Base-by-base conservation (phyloP, 2,113 vertebrate genomes). In the Mesitornis unicolor region DNA sequence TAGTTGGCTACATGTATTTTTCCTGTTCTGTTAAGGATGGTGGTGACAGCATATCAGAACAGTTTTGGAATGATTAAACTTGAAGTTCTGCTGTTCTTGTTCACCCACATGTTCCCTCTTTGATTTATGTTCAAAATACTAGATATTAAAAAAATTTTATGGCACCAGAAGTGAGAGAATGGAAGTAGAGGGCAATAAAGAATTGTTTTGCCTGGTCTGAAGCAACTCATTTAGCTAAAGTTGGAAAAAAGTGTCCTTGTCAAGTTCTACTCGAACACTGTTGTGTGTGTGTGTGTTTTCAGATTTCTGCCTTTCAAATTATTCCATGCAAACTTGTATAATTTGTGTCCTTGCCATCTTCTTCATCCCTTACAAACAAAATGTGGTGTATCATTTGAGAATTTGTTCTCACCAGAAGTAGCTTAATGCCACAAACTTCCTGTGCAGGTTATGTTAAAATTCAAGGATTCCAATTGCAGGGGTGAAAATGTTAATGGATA, bases 201-300 rank as follows among this genome's bases (percentile, higher is more conserved):
- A 50, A 57, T 59, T 64, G 4, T 11, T 84, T 71, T 35, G 35
- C 17, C 50, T 54, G 11, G 14, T 74, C 80, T 92, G 51, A 73
- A 88, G 68, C 22, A 56, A 48, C 42, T 87, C 26, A 19, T 68
- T 71, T 33, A 11, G 35, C 74, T 68, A 33, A 69, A 68, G 31
- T 6, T 73, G 42, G 48, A 59, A 61, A 36, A 40, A 67, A 50
- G 22, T 2, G 26, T 57, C 86, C 18, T 59, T 67, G 22, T 78
- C 33, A 59, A 63, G 26, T 7, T 84, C 33, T 38, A 17, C 3
- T 26, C 45, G n/a, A 74, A 16, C 10, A 3, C 24, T 17, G 4
- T 5, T 51, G 16, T 51, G 33, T n/a, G n/a, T 43, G 15, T 0
- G 0, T n/a, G 7, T 3, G 0, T 54, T 42, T 74, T 40, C 60